phyloP scores from a whole-genome alignment of 2,113 vertebrate species.

The Leuciscus idus region DNA sequence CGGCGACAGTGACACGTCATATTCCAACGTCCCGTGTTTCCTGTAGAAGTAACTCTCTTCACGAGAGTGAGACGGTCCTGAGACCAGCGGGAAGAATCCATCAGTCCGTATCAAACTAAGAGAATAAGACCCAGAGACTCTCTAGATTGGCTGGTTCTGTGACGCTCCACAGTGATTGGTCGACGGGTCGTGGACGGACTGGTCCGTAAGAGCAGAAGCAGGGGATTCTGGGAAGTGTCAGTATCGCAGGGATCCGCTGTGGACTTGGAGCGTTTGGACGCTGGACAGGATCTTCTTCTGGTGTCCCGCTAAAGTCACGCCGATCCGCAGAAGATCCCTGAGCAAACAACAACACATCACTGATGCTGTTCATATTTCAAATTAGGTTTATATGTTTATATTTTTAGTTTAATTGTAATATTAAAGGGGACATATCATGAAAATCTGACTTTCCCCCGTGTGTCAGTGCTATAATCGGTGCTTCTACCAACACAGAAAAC shows the following conservation, averaged over 20 bases:
- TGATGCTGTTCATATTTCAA: too few relatives aligned
- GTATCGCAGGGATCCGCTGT: constrained; percentile 71
- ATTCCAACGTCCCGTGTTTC: not conserved
- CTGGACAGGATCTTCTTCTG: constrained; percentile 98
- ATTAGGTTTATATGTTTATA: too few relatives aligned
- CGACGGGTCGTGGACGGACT: not conserved
- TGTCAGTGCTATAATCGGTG: too few relatives aligned
- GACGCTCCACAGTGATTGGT: constrained; percentile 2
- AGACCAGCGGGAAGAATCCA: not conserved
- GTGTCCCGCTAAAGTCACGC: constrained; percentile 94
- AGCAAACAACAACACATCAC: not conserved
- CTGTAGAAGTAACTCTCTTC: not conserved
- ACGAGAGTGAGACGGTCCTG: not conserved
- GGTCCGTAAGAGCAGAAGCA: constrained; percentile 18
- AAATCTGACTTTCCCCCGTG: too few relatives aligned
- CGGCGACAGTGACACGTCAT: constrained; percentile 1
- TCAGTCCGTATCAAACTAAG: not conserved
- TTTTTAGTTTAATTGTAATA: too few relatives aligned
- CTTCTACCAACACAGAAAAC: too few relatives aligned
- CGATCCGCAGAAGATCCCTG: constrained; percentile 96
- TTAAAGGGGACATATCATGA: too few relatives aligned
- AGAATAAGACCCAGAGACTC: not conserved
- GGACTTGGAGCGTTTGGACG: constrained; percentile 89
- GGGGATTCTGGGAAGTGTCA: constrained; percentile 58
- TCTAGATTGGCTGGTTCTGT: constrained; percentile 13